phyloP scores from a whole-genome alignment of 2,888 invertebrate genomes.

The Acrobasis consociella region DNA sequence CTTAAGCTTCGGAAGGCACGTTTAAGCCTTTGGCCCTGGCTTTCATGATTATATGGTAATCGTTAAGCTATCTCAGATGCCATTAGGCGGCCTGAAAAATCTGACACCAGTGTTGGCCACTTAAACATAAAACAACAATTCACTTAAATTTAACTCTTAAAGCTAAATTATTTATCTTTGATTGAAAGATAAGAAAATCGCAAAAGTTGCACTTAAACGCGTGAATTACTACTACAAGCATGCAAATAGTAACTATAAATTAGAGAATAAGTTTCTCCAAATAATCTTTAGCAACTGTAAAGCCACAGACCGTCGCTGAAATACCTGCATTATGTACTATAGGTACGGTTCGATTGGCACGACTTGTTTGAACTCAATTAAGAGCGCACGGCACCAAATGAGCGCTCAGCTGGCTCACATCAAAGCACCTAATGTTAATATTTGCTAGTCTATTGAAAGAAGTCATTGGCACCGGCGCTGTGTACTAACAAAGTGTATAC shows the following conservation, averaged over 20 bases:
- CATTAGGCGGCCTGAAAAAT: no score
- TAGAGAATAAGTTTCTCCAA: neutral
- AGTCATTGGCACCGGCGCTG: slow-evolving; percentile 64
- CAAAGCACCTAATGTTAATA: slow-evolving; percentile 73
- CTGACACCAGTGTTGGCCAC: no score
- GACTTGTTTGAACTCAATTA: slow-evolving; percentile 81
- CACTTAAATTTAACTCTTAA: no score
- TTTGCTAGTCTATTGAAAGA: slow-evolving; percentile 75
- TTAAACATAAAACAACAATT: no score
- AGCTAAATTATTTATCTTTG: no score
- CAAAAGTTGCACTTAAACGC: neutral
- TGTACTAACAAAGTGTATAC: slow-evolving; percentile 22
- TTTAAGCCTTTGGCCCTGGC: no score
- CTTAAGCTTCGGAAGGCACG: no score
- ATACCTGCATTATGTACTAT: slow-evolving; percentile 14
- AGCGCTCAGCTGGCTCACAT: slow-evolving; percentile 69
- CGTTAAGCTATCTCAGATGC: no score
- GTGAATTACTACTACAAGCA: neutral
- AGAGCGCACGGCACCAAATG: slow-evolving; percentile 60
- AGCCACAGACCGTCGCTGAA: neutral
- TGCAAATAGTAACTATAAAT: neutral
- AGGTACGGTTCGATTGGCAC: slow-evolving; percentile 57
- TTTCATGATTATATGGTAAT: no score
- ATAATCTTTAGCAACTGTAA: neutral
- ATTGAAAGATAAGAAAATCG: no score